Base-by-base conservation (phyloP, 2,113 vertebrate genomes). In the Silurus glanis region DNA sequence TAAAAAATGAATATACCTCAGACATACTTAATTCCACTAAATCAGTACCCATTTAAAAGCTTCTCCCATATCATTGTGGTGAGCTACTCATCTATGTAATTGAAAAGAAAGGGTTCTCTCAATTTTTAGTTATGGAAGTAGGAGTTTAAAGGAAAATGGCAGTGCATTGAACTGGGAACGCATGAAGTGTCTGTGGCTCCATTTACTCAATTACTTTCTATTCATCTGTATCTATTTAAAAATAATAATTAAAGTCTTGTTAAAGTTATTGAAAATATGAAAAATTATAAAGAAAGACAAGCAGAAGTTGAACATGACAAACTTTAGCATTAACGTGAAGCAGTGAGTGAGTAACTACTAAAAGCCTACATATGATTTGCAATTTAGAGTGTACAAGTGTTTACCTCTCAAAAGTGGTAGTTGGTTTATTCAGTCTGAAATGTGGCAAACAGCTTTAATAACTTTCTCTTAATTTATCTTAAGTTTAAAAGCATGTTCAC, bases 11-110 rank as follows among this genome's bases (percentile, higher is more conserved):
- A 84, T 19, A 16, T 10, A 49, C 16, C 16, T 62, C 7, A 53
- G 21, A 71, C 53, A 49, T 47, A 84, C 53, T 88, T 88, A 91
- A 92, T 91, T 84, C 87, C 69, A 83, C 69, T 71, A 83, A 83
- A 92, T 92, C 88, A 90, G 88, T 89, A 90, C 88, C 87, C 87
- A 28, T 71, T 87, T n/a, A 75, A 84, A 80, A 86, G 51, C 17
- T 88, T 82, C 71, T 66, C 82, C 82, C 84, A 85, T 90, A 89
- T 87, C 86, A 82, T 74, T 61, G 74, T 87, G 86, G 59, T 84
- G 83, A 83, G 21, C 28, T 80, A 83, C 74, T 88, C 87, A 87
- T 81, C 80, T 87, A 74, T 83, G 64, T 58, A 78, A 81, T 62
- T 80, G 61, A 59, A 58, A 47, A 75, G 85, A 86, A 85, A 82